Conservation (phyloP, 1,140 invertebrate species). For the Thalassaphorura encarpata region DNA sequence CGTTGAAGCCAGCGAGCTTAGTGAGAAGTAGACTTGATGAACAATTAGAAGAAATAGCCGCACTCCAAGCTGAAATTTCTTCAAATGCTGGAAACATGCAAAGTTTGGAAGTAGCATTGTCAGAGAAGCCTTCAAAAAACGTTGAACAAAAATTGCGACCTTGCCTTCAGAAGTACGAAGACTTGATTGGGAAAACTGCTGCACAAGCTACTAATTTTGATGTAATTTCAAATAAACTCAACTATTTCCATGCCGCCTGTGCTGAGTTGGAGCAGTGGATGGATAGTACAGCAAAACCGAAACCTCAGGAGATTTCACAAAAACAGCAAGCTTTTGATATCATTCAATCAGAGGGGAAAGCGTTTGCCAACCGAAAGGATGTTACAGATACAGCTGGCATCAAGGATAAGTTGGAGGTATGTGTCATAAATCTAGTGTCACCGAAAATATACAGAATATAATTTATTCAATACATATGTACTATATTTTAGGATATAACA, state of each 20-base stretch:
- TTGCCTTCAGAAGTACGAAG: conserved; percentile 59
- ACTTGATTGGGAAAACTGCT: conserved; percentile 65
- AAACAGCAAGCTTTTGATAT: conserved; percentile 59
- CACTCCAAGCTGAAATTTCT: conserved; percentile 70
- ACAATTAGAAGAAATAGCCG: conserved; percentile 70
- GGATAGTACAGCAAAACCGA: conserved; percentile 56
- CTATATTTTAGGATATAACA: too few species aligned
- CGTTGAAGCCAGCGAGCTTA: conserved; percentile 72
- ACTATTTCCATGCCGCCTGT: conserved; percentile 59
- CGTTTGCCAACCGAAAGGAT: conserved; percentile 74
- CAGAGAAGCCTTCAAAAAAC: conserved; percentile 76
- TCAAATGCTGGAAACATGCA: conserved; percentile 73
- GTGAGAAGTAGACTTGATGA: conserved; percentile 81
- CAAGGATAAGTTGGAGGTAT: conserved; percentile 74
- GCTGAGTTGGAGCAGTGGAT: conserved; percentile 60
- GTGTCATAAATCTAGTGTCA: conserved; percentile 63
- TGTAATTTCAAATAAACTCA: conserved; percentile 60
- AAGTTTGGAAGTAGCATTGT: conserved; percentile 62
- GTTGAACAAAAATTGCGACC: conserved; percentile 79
- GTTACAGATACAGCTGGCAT: conserved; percentile 74
- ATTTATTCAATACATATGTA: too few species aligned
- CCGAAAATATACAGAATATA: conserved; percentile 72
- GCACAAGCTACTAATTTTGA: conserved; percentile 69
- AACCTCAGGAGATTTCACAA: conserved; percentile 56
- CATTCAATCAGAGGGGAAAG: conserved; percentile 66